Percentiles rank a stretch among this genome's conserved stretches.
phyloP scores from a whole-genome alignment of 2,888 invertebrate genomes.

The Chesias legatella region DNA sequence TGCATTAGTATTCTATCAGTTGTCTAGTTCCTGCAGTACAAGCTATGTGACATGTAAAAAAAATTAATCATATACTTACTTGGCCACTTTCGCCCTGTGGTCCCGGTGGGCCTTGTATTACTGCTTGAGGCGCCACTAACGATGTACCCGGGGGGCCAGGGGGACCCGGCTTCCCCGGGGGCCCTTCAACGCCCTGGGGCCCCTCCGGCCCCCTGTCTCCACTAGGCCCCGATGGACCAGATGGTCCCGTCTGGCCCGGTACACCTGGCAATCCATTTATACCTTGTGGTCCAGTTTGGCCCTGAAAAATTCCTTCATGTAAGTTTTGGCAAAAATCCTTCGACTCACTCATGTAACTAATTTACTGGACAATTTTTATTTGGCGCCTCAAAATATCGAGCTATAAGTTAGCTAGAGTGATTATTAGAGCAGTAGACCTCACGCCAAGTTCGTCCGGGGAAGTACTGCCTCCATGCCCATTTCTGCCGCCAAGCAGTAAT shows the following conservation, averaged over 20 bases:
- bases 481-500: too few relatives aligned
- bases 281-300: constrained; percentile 48
- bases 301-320: constrained; percentile 43
- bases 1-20: too few relatives aligned
- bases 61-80: constrained; percentile 37
- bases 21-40: too few relatives aligned
- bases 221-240: constrained; percentile 47
- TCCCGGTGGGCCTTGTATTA: constrained; percentile 58
- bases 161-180: constrained; percentile 52
- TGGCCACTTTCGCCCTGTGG: constrained; percentile 60
- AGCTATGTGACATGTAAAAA: too few relatives aligned
- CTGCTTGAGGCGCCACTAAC: constrained; percentile 42
- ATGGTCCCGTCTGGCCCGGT: constrained; percentile 42
- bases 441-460: too few relatives aligned
- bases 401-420: too few relatives aligned
- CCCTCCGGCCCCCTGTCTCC: constrained; percentile 76
- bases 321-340: too few relatives aligned
- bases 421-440: too few relatives aligned
- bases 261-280: constrained; percentile 41
- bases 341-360: too few relatives aligned
- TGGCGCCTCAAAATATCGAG: too few relatives aligned
- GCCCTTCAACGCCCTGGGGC: constrained; percentile 68
- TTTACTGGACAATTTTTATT: too few relatives aligned
- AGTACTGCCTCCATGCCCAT: too few relatives aligned
- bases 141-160: constrained; percentile 59